Evolutionary conservation across 2,797 vertebrate species (phyloP), one percentile per base, ranked within the genome.

Genomic region (Myotis myotis): DNA sequence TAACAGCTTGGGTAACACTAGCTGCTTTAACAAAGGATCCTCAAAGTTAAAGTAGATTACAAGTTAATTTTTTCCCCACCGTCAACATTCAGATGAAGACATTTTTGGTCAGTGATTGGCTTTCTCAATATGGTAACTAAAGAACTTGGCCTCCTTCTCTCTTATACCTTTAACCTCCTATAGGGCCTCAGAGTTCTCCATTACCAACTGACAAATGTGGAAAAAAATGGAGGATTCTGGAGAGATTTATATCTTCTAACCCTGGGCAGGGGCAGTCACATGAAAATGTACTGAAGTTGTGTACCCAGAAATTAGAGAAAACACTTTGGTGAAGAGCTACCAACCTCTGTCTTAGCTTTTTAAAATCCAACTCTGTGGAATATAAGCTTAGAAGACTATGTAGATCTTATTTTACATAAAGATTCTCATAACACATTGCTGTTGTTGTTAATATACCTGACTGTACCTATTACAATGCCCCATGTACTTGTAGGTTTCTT

Each of bases 81-180:
- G 20, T 53, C 25, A 87, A n/a, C 7, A 68, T 76, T 87, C 12
- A 72, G 68, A 53, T 74, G 30, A 74, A 53, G 30, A 5, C 33
- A 36, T 79, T 64, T 0, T 11, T 47, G 1, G 3, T n/a, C 2
- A 66, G 10, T 15, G 8, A n/a, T 1, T 51, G 36, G 5, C 2
- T 49, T 75, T 88, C 66, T 70, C 44, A n/a, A 71, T 5, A 3
- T 16, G 28, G 28, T 28, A 55, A 55, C 17, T 78, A 9, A 47
- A 17, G 5, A 87, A 86, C 13, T 0, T n/a, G 19, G 2, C 25
- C 28, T 79, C 16, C 3, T 60, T 36, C 33, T 25, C 5, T 53
- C 36, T 36, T 23, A 0, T 8, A 38, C 9, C 16, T 72, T 2
- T 16, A 19, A 5, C 2, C 12, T 33, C 12, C 13, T 28, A 8